These are phyloP conservation scores for Halichoerus grypus DNA, from an alignment of 2,113 vertebrate species.

Conservation along the genomic window DNA sequence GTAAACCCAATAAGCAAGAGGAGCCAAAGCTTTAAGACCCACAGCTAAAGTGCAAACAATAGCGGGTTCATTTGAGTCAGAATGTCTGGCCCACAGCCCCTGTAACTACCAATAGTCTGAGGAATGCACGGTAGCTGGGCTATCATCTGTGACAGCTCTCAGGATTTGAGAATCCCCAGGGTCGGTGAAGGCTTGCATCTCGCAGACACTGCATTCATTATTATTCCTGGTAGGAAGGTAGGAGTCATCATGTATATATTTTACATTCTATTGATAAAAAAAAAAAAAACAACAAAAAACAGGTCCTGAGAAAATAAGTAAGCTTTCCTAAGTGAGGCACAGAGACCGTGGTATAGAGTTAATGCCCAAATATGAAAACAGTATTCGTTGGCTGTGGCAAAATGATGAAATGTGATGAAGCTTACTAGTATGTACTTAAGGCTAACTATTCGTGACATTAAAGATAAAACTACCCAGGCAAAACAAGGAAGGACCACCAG, in stretches of 20 bases:
- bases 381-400: background rate
- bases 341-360: background rate
- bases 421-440: background rate
- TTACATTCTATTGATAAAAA: background rate
- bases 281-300: background rate
- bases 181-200: background rate
- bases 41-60: conserved; percentile 68
- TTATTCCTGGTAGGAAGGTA: background rate
- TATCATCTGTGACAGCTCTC: fast-evolving
- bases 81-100: background rate
- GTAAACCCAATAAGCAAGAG: conserved; percentile 81
- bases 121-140: background rate
- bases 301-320: background rate
- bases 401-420: background rate
- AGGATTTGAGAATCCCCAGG: background rate
- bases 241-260: background rate
- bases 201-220: background rate
- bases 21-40: conserved; percentile 71
- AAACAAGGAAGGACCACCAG: background rate
- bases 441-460: background rate
- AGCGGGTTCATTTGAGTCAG: conserved; percentile 59
- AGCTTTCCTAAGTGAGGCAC: background rate
- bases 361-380: background rate
- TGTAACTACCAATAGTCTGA: background rate
- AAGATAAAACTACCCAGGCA: conserved; percentile 21